phyloP scores from a whole-genome alignment of 1,140 invertebrate genomes.

The Trichoplusia ni region DNA sequence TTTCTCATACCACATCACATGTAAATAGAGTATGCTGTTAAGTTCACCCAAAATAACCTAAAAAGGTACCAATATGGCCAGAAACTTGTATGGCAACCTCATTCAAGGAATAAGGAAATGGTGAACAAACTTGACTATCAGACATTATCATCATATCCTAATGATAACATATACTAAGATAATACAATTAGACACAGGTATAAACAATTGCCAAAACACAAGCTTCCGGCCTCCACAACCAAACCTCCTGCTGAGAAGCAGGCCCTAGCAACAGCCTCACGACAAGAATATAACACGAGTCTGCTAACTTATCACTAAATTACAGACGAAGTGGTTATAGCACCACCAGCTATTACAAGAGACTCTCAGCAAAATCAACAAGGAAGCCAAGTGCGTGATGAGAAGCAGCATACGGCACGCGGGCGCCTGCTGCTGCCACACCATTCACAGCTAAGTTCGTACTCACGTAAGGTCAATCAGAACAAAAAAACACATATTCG shows the following conservation, averaged over 20 bases:
- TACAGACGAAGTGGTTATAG: conserved; percentile 13
- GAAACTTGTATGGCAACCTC: background rate
- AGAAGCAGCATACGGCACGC: conserved; percentile 44
- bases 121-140: background rate
- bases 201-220: conserved; percentile 21
- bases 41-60: too few species aligned
- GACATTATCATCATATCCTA: conserved; percentile 1
- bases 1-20: too few species aligned
- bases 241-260: background rate
- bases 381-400: conserved; percentile 20
- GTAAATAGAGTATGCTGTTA: too few species aligned
- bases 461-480: conserved; percentile 55
- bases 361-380: background rate
- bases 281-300: conserved; percentile 20
- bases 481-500: conserved; percentile 60
- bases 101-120: background rate
- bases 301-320: conserved; percentile 13
- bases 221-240: background rate
- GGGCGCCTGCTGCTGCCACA: conserved; percentile 45
- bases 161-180: background rate
- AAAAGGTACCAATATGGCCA: background rate
- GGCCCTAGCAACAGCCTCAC: conserved; percentile 17
- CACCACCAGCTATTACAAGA: conserved; percentile 4
- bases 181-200: background rate
- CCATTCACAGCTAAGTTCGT: conserved; percentile 45